Evolutionary conservation across 2,113 vertebrate species (phyloP).

Genomic region (Rhipidura dahli): DNA sequence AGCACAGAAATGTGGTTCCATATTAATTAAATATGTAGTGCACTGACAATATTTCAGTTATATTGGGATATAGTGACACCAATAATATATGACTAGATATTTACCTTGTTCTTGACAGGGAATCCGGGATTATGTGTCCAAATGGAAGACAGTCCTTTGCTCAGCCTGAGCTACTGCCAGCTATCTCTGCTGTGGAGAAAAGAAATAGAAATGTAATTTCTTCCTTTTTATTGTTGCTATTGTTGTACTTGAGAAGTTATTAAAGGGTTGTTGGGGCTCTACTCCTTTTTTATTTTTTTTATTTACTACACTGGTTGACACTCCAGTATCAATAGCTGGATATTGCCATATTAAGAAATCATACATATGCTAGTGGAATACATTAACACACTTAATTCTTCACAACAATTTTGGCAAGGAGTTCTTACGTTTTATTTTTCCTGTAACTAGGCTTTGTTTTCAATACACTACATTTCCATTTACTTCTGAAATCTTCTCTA

Average conservation of each 20-base stretch:
- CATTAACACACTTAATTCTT: neutral
- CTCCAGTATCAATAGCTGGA: neutral
- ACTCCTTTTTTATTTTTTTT: accelerated
- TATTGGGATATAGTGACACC: neutral
- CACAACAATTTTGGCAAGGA: neutral
- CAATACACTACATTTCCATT: neutral
- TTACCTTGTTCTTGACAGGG: neutral
- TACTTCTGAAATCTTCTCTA: neutral
- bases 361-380: neutral
- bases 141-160: neutral
- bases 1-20: neutral
- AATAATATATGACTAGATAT: neutral
- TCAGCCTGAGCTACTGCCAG: neutral
- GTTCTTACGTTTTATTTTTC: neutral
- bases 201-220: neutral
- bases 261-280: neutral
- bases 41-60: neutral
- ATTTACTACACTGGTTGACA: neutral
- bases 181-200: neutral
- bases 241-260: neutral
- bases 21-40: neutral
- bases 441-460: neutral
- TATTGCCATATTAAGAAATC: neutral
- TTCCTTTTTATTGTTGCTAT: neutral
- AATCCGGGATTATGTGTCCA: neutral